These are phyloP conservation scores for Tauraco erythrolophus DNA, from an alignment of 2,113 vertebrate genomes.

Conservation along the genomic window DNA sequence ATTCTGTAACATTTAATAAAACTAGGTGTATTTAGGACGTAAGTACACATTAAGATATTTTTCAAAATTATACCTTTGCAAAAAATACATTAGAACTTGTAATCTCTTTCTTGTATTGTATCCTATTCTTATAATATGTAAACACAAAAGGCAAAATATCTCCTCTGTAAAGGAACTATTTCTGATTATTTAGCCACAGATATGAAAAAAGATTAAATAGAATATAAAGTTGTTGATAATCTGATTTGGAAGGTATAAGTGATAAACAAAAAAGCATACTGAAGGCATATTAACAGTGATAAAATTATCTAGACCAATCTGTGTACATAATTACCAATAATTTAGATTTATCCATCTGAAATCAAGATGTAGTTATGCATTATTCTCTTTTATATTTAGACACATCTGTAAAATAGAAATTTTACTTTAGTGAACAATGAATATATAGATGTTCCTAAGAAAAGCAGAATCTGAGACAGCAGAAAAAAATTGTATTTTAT, in stretches of 20 bases:
- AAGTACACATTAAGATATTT: background rate
- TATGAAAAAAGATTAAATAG: background rate
- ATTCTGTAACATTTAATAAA: background rate
- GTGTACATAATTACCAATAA: background rate
- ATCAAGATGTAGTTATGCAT: background rate
- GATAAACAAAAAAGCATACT: background rate
- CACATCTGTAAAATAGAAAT: background rate
- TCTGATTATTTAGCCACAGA: background rate
- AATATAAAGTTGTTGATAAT: background rate
- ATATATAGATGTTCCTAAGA: background rate
- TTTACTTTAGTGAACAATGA: background rate
- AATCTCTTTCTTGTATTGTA: background rate
- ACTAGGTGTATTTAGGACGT: background rate
- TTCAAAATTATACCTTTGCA: background rate
- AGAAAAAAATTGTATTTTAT: background rate
- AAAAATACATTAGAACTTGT: background rate
- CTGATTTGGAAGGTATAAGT: background rate
- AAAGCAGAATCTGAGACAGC: background rate
- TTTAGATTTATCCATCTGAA: background rate
- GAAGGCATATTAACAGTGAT: background rate
- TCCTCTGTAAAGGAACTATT: background rate
- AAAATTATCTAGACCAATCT: background rate
- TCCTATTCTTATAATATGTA: background rate
- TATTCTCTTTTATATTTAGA: background rate
- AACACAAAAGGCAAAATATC: background rate